Base-by-base conservation (phyloP, 1,140 invertebrate genomes). In the Metaphire vulgaris region DNA sequence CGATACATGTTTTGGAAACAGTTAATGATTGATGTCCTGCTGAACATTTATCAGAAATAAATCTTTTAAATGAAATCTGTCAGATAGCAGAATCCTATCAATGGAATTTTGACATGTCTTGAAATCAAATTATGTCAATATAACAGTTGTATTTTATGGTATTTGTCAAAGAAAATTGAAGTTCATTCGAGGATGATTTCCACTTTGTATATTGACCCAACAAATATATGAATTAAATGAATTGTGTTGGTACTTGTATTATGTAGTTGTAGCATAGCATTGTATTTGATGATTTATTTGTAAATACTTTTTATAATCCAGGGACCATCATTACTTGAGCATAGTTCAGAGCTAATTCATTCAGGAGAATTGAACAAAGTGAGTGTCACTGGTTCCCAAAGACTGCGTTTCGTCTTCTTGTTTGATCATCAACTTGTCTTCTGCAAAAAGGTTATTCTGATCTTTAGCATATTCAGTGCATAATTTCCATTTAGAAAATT, bases 341-440 rank as follows among this genome's bases (percentile, higher is more conserved):
- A 88, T 32, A 93, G 92, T 82, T 91, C 91, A 15, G 89, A 92
- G 80, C 86, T 95, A 77, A 92, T 96, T 79, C 89, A 92, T 82
- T 91, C 91, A 85, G 92, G 92, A 34, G 94, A 96, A 81, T 90
- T 92, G 2, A 90, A 90, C 66, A 90, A 92, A 80, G 89, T 92
- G n/a, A 92, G 84, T 90, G 71, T 90, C 88, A 77, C 90, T 89
- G 81, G 90, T 65, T 94, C 93, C 92, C 91, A 92, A 29, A 92
- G 91, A 81, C 92, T 92, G 80, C 90, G 93, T 76, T 91, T 89
- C 15, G 86, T 95, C 21, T 94, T 93, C 83, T 87, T 96, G 0
- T 94, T 96, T 83, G 93, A 95, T 83, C 92, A 93, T 85, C 92
- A 94, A 80, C 86, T 95, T 32, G 89, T 96, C 66, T 92, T 93